Evolutionary conservation across 2,888 invertebrate species (phyloP), one percentile per base, ranked within the genome.

Genomic region (Phytoseiulus persimilis): DNA sequence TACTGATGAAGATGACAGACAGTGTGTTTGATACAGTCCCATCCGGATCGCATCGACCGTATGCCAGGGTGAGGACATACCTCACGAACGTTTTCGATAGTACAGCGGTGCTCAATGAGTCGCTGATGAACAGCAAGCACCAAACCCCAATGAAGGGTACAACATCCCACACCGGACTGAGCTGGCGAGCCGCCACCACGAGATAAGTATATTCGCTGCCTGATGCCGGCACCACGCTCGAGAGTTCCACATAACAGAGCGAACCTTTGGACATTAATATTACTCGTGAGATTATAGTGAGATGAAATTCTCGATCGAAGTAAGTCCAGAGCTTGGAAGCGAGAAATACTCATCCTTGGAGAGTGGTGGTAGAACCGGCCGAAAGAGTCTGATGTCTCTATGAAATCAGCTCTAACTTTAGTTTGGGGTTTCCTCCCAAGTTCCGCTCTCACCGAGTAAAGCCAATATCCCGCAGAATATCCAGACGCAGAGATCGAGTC

Each of bases 41-140:
- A 83, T 83, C 83, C 83, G 31, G 83, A 5, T n/a, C 83, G 83
- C 83, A 83, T 83, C 23, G 83, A 32, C 83, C 83, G 83, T 83
- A 83, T 11, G 6, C 23, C 9, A 83, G 6, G 32, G 83, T 83
- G 5, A 83, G 83, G 23, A 83, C 32, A 23, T 83, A 83, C 11
- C 83, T 83, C 5, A 83, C 83, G 83, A 83, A 83, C 83, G 83
- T 83, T 32, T 83, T 83, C 9, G 83, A 83, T 23, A 83, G 83
- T 5, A 83, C 83, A 32, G 83, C 83, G 6, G 83, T 83, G 32
- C 83, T 23, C 31, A 83, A 32, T 23, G 83, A 83, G 32, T 83
- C 83, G 31, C 83, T 31, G 31, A 83, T 83, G 83, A n/a, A 83
- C 6, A 83, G 31, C 31, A 31, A 32, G 23, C 83, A 83, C 83